Evolutionary conservation across 2,888 invertebrate species (phyloP).

Genomic region (Cotesia congregata): DNA sequence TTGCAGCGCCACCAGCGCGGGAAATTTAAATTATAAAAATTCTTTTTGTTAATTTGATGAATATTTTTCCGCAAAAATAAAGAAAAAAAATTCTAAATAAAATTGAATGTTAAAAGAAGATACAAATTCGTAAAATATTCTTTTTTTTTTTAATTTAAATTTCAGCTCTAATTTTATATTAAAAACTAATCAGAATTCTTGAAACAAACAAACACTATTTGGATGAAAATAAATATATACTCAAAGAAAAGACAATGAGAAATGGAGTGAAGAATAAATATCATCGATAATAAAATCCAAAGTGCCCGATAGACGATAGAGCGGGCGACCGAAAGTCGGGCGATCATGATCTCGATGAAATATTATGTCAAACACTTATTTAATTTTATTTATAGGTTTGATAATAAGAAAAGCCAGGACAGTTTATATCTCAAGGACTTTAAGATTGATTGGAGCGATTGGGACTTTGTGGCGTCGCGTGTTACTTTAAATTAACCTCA

Average conservation of each 20-base stretch:
- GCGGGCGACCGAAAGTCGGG: background rate
- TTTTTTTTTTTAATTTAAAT: too few species aligned
- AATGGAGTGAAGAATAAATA: background rate
- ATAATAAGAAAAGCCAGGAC: background rate
- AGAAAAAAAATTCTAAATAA: too few species aligned
- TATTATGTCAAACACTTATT: background rate
- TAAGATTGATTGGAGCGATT: conserved; percentile 19
- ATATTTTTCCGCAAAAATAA: too few species aligned
- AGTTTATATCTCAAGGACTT: conserved; percentile 21
- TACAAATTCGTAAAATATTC: too few species aligned
- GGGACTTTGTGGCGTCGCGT: conserved; percentile 25
- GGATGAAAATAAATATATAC: too few species aligned
- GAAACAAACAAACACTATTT: too few species aligned
- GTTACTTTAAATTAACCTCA: conserved; percentile 25
- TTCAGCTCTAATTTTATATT: too few species aligned
- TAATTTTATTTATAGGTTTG: background rate
- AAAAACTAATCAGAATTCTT: too few species aligned
- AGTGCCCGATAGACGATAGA: background rate
- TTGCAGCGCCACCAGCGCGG: too few species aligned
- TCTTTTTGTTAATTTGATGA: too few species aligned
- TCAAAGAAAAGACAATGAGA: background rate
- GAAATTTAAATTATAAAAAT: too few species aligned
- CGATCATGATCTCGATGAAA: background rate
- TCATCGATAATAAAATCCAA: background rate
- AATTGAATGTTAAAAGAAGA: too few species aligned